These are phyloP conservation scores for Varanus komodoensis DNA, from an alignment of 2,113 vertebrate genomes.

Conservation along the genomic window DNA sequence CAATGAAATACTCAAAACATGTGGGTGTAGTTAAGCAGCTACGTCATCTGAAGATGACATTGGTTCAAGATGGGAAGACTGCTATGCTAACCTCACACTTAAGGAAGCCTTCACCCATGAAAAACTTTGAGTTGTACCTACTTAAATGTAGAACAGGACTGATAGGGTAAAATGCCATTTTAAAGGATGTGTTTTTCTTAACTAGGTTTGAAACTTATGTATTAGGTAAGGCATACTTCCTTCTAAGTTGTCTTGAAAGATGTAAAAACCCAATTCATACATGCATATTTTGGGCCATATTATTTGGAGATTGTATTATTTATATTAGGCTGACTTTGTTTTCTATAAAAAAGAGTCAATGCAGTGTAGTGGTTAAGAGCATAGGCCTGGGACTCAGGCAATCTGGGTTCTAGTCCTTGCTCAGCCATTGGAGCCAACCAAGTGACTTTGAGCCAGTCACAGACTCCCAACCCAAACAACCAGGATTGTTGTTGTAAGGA, in stretches of 20 bases:
- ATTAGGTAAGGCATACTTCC: background rate
- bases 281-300: background rate
- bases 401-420: no score
- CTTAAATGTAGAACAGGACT: background rate
- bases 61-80: background rate
- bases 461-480: no score
- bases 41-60: background rate
- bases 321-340: conserved; percentile 7
- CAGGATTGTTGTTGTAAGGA: no score
- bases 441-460: no score
- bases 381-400: no score
- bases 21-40: background rate
- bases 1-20: background rate
- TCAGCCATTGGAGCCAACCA: no score
- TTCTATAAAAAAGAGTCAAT: background rate
- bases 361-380: no score
- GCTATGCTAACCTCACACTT: background rate
- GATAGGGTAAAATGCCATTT: background rate
- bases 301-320: background rate
- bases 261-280: background rate
- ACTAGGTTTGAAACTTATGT: background rate
- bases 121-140: background rate
- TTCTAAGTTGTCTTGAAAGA: no score
- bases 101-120: background rate
- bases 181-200: background rate